Evolutionary conservation across 2,888 invertebrate genomes (phyloP), one percentile per base, ranked within the genome.

Genomic region (Laspeyria flexula): DNA sequence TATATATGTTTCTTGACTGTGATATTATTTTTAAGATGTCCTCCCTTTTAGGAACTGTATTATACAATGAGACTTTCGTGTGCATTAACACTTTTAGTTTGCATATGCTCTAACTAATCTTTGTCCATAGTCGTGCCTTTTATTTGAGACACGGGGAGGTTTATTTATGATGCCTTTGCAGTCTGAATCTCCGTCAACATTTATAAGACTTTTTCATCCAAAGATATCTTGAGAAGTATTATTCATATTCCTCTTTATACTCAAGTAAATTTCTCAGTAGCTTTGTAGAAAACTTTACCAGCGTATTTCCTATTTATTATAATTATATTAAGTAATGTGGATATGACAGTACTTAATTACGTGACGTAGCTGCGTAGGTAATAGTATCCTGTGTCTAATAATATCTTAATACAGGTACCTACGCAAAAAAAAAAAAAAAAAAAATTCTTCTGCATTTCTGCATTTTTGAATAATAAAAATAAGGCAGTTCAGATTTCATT

Each of bases 1-100:
- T 9, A 72, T 77, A 73, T 79, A 77, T 77, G 63, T 77, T 83
- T 85, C 85, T 66, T 30, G 75, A 77, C 90, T 91, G 90, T 91
- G 90, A 91, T 90, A 90, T 88, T 86, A 87, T 85, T 81, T 85
- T 73, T 85, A 83, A 80, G 81, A 57, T 46, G 55, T 60, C 63
- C 60, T 61, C 11, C 65, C 61, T 61, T 64, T 61, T 78, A 72
- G 70, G 64, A 25, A 65, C 67, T 77, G 59, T 49, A 72, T 70
- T 60, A 60, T 70, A 61, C 66, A 62, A 63, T 56, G 58, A 56
- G 62, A 56, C 44, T 60, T 62, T 65, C 76, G 55, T 76, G 62
- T 65, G 57, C 58, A 71, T 67, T 79, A 77, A 81, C 76, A 69
- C 52, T 33, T 55, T 61, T 67, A 54, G 71, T 68, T 71, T 56